Conservation (phyloP, 2,797 vertebrate genomes). For the Rachycentron canadum region DNA sequence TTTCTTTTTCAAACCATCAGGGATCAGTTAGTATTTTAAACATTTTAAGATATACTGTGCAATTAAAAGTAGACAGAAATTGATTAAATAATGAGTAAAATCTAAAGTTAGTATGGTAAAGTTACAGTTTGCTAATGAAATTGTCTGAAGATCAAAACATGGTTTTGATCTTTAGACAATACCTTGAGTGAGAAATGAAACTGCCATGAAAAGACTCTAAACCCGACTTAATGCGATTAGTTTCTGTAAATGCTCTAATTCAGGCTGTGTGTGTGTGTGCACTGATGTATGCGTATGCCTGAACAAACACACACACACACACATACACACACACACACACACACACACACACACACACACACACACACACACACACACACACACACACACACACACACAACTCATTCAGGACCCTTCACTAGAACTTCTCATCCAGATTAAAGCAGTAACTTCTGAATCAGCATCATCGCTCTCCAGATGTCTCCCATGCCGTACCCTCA, state of each 20-base stretch:
- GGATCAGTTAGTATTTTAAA: neutral
- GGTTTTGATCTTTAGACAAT: neutral
- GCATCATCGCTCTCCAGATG: conserved; percentile 75
- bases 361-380: neutral
- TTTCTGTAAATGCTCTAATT: neutral
- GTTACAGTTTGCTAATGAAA: neutral
- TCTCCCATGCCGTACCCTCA: conserved; percentile 36
- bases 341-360: neutral
- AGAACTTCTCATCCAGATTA: neutral
- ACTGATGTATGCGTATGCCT: neutral
- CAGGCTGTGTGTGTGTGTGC: conserved; percentile 9
- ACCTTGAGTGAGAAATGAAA: conserved; percentile 44
- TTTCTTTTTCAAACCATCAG: neutral
- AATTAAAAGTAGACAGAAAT: neutral
- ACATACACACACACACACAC: no score
- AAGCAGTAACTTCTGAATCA: conserved; percentile 51
- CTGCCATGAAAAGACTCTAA: conserved; percentile 37
- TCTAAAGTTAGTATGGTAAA: no score
- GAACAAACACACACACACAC: no score
- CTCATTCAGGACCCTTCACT: neutral
- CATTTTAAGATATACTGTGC: neutral
- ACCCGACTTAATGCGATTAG: conserved; percentile 12
- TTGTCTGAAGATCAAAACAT: neutral
- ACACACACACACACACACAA: neutral
- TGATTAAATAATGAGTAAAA: neutral